A percentile compares a stretch with the other conserved stretches of the same genome.
phyloP scores from a whole-genome alignment of 2,888 invertebrate species.

The Phaonia tiefii region DNA sequence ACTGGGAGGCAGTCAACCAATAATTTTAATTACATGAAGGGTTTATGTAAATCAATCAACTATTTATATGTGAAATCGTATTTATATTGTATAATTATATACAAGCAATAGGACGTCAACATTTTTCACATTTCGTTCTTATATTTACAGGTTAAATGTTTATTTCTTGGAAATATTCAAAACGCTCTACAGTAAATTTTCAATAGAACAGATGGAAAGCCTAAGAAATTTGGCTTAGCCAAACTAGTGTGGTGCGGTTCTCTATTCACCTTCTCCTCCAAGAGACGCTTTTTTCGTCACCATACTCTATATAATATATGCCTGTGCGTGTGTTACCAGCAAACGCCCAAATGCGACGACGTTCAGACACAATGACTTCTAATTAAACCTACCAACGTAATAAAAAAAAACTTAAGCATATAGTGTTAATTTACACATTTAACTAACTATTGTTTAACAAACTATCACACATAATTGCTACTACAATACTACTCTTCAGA shows the following conservation, averaged over 20 bases:
- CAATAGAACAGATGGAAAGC: conserved; percentile 37
- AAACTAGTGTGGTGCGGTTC: conserved; percentile 7
- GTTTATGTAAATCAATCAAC: too few species aligned
- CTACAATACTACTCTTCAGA: too few species aligned
- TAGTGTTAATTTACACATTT: too few species aligned
- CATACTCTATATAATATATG: too few species aligned
- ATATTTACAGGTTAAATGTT: conserved; percentile 58
- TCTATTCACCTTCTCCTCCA: neutral
- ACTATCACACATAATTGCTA: neutral
- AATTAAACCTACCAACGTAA: conserved; percentile 8
- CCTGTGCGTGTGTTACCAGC: neutral
- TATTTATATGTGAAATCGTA: too few species aligned
- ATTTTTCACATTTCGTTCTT: conserved; percentile 4
- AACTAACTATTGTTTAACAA: neutral
- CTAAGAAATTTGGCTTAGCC: conserved; percentile 42
- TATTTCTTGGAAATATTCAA: conserved; percentile 55
- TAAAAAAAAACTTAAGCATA: neutral
- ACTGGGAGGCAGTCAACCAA: too few species aligned
- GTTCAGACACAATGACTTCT: conserved; percentile 24
- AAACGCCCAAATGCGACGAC: conserved; percentile 1
- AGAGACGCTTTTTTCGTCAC: neutral
- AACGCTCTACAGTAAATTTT: conserved; percentile 49
- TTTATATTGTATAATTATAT: too few species aligned
- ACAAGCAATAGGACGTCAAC: too few species aligned
- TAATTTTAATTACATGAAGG: too few species aligned